Percentiles rank a stretch among this genome's conserved stretches.
Conservation (phyloP, 2,797 vertebrate genomes). For the Eulemur rubriventer region DNA sequence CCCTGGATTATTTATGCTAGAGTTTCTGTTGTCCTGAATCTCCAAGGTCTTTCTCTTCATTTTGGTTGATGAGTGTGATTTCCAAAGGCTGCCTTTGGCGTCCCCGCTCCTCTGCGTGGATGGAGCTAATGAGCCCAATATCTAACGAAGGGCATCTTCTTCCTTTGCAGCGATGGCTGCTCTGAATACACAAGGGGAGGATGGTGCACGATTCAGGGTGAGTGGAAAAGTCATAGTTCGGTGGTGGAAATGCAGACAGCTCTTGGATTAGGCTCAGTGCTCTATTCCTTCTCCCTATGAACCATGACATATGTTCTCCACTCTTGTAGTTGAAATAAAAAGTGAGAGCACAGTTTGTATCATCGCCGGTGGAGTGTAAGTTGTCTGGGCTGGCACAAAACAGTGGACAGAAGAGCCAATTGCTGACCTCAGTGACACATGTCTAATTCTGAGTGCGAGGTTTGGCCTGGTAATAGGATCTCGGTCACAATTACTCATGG, state of each 20-base stretch:
- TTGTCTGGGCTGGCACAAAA: slow-evolving; percentile 22
- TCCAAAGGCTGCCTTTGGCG: neutral
- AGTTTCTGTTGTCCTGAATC: neutral
- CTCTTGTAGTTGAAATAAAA: neutral
- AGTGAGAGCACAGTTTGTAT: slow-evolving; percentile 11
- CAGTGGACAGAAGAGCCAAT: neutral
- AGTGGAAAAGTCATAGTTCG: neutral
- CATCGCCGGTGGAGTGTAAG: neutral
- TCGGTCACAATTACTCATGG: slow-evolving; percentile 66
- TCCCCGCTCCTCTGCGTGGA: neutral
- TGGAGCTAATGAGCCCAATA: neutral
- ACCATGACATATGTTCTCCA: neutral
- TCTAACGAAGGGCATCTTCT: neutral
- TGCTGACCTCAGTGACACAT: slow-evolving; percentile 59
- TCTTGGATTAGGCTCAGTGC: neutral
- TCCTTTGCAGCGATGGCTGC: neutral
- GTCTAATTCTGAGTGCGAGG: slow-evolving; percentile 25
- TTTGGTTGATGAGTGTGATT: neutral
- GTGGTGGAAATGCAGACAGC: neutral
- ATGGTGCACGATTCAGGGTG: neutral
- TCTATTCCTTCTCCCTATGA: neutral
- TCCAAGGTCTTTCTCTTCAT: neutral
- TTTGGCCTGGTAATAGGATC: neutral
- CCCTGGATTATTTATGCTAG: neutral
- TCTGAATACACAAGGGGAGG: neutral